Percentiles rank a stretch among this genome's conserved stretches.
phyloP scores from a whole-genome alignment of 1,140 invertebrate genomes.

The Zaprionus nigranus region DNA sequence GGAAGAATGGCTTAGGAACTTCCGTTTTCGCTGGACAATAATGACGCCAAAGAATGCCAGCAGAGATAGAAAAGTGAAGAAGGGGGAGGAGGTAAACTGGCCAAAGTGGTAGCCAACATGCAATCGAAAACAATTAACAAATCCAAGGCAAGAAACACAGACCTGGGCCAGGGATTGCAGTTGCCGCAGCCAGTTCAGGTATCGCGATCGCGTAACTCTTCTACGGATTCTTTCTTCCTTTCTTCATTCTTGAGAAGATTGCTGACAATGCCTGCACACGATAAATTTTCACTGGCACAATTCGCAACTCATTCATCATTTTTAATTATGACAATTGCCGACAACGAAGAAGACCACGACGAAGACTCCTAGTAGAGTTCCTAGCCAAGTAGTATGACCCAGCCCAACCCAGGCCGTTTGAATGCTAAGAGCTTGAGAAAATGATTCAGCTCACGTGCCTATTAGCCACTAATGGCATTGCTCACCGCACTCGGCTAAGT shows the following conservation, averaged over 20 bases:
- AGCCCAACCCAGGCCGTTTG: conserved; percentile 9
- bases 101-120: conserved; percentile 44
- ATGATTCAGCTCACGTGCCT: conserved; percentile 58
- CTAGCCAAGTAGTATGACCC: conserved; percentile 9
- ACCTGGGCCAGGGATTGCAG: conserved; percentile 18
- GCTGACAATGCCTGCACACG: conserved; percentile 17
- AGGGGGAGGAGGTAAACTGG: neutral
- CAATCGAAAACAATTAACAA: conserved; percentile 72
- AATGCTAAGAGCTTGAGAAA: conserved; percentile 41
- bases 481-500: conserved; percentile 2
- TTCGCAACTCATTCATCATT: conserved; percentile 70
- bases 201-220: conserved; percentile 5
- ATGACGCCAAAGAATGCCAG: conserved; percentile 41
- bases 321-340: conserved; percentile 76
- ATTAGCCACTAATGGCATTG: conserved; percentile 60
- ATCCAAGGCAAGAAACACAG: conserved; percentile 56
- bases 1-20: conserved; percentile 55
- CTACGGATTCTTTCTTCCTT: neutral
- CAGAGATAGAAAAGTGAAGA: neutral
- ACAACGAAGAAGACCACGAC: neutral
- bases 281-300: conserved; percentile 27
- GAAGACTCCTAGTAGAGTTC: neutral
- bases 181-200: neutral
- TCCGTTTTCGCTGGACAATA: conserved; percentile 58
- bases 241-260: conserved; percentile 31